These are phyloP conservation scores for Sorex fumeus DNA, from an alignment of 2,113 vertebrate species.

Conservation along the genomic window DNA sequence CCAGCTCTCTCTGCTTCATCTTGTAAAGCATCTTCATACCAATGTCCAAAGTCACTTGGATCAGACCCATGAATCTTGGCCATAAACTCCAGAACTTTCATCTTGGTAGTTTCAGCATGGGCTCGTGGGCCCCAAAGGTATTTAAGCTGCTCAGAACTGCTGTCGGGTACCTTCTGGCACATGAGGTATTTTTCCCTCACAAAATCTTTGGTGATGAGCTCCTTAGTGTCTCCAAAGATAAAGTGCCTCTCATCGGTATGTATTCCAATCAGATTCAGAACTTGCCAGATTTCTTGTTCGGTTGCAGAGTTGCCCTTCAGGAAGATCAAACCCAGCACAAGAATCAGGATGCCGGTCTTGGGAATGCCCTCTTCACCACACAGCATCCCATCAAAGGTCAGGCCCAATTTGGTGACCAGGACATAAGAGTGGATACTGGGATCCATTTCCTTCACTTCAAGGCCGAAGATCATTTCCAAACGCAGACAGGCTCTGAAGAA, in stretches of 20 bases:
- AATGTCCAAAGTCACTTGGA: not conserved
- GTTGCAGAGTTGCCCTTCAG: not conserved
- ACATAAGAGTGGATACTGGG: not conserved
- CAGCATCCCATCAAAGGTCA: constrained; percentile 65
- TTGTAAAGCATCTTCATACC: constrained; percentile 2
- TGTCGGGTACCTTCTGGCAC: not conserved
- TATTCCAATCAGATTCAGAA: not conserved
- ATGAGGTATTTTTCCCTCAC: constrained; percentile 35
- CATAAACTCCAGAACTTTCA: constrained; percentile 29
- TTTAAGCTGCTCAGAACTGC: not conserved
- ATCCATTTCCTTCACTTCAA: constrained; percentile 64
- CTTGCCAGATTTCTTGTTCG: not conserved
- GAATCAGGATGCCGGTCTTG: constrained; percentile 62
- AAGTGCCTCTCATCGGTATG: not conserved
- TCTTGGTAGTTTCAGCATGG: constrained; percentile 15
- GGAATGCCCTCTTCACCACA: constrained; percentile 2
- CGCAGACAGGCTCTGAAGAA: not conserved
- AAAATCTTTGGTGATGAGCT: constrained; percentile 5
- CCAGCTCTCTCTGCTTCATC: not conserved
- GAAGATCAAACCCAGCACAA: constrained; percentile 31
- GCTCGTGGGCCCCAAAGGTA: not conserved
- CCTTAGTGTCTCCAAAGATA: not conserved
- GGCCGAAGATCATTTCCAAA: constrained; percentile 55
- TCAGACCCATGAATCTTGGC: not conserved
- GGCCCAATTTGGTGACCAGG: constrained; percentile 43